Evolutionary conservation across 2,113 vertebrate species (phyloP).

Genomic region (Arizona elegans): DNA sequence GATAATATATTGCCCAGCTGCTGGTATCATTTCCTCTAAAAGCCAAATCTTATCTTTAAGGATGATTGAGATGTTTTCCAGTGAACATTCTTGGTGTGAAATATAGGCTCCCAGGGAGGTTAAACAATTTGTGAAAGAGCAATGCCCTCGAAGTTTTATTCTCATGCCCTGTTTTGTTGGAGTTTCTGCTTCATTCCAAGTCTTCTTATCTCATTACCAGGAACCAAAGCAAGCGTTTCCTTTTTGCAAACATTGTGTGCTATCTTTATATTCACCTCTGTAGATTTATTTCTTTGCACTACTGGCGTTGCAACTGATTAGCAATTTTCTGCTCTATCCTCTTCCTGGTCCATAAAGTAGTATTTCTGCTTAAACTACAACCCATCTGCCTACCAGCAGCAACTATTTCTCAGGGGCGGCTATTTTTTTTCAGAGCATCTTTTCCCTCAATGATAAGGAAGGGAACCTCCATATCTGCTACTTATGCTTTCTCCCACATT

Average conservation of each 20-base stretch:
- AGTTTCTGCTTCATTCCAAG: background rate
- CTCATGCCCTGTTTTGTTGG: background rate
- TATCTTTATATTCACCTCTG: background rate
- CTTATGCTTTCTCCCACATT: background rate
- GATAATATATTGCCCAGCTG: background rate
- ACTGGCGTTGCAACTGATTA: background rate
- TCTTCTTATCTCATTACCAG: background rate
- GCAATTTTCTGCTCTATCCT: background rate
- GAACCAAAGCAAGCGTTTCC: background rate
- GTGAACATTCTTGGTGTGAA: background rate
- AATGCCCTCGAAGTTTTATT: background rate
- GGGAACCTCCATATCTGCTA: background rate
- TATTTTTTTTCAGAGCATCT: background rate
- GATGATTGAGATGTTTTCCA: background rate
- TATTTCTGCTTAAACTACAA: background rate
- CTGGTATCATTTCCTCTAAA: background rate
- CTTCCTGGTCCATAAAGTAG: background rate
- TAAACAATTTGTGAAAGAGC: background rate
- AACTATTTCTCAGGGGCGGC: background rate
- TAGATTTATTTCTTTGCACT: background rate
- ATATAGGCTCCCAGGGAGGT: background rate
- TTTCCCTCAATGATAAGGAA: background rate
- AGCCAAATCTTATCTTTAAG: background rate
- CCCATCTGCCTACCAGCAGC: background rate
- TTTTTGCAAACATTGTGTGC: background rate